A percentile compares a stretch with the other conserved stretches of the same genome.
phyloP scores from a whole-genome alignment of 1,140 invertebrate genomes.

The Drosophila sp. region DNA sequence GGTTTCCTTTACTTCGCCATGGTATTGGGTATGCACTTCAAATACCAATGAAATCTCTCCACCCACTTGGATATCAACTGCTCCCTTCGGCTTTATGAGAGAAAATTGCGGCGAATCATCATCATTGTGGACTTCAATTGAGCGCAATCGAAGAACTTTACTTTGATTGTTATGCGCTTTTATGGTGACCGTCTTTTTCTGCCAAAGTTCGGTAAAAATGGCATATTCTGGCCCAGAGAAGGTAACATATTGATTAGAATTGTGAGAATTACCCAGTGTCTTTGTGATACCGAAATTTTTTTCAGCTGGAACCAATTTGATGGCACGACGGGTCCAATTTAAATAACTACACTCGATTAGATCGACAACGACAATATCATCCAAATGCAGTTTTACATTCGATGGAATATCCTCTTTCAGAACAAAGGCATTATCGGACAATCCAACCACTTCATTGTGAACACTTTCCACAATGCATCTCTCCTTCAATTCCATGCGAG shows the following conservation, averaged over 20 bases:
- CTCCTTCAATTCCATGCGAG: conserved; percentile 40
- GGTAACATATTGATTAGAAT: conserved; percentile 73
- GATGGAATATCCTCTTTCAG: conserved; percentile 48
- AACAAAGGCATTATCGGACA: conserved; percentile 48
- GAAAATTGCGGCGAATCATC: conserved; percentile 78
- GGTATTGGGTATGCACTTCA: conserved; percentile 82
- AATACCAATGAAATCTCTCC: conserved; percentile 32
- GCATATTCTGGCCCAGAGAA: conserved; percentile 79
- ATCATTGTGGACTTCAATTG: conserved; percentile 68
- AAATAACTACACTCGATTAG: conserved; percentile 72
- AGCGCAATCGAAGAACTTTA: conserved; percentile 61
- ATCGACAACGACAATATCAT: conserved; percentile 62
- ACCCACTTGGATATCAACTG: neutral
- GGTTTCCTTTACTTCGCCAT: conserved; percentile 86
- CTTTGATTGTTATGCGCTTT: conserved; percentile 80
- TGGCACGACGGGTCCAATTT: conserved; percentile 52
- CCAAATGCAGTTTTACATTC: conserved; percentile 42
- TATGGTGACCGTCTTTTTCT: conserved; percentile 72
- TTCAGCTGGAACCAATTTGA: conserved; percentile 56
- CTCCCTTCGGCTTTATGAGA: conserved; percentile 29
- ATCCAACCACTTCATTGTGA: conserved; percentile 38
- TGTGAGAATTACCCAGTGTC: neutral
- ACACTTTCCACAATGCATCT: conserved; percentile 55
- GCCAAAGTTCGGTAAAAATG: conserved; percentile 77
- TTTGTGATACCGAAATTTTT: conserved; percentile 52